Evolutionary conservation across 2,113 vertebrate species (phyloP), one percentile per base, ranked within the genome.

Genomic region (Hydropotes inermis): DNA sequence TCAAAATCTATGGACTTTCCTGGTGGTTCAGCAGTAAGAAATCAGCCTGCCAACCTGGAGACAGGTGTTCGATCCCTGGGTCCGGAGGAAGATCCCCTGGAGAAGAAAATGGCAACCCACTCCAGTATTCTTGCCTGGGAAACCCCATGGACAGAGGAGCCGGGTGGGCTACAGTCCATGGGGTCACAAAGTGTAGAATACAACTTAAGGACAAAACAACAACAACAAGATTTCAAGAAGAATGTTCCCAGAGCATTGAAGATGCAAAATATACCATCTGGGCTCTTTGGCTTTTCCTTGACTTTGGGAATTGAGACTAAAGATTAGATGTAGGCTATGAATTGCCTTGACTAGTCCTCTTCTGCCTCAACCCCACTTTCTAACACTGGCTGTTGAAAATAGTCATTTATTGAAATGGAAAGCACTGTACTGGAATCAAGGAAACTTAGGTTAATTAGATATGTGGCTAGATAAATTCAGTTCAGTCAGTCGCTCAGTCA

Each of bases 351-450:
- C 36, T 96, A 93, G 43, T 95, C 39, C 28, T 90, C 17, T 93
- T 28, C 70, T 81, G 28, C 36, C 61, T 97, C 60, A 52, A 30
- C 67, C 45, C n/a, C 30, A 96, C 15, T 76, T 93, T 87, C 86
- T 93, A 95, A 93, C 8, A 78, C 36, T 90, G 64, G 17, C 79
- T 70, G 54, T 95, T 85, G 84, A 94, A 96, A 96, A 91, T 57
- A 50, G 23, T 84, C 47, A 91, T 95, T 23, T 70, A 70, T 39
- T 39, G n/a, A 70, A 70, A 28, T 9, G 19, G 10, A 70, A 6
- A 70, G 67, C 36, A 70, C n/a, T 70, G 67, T 23, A 70, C 67
- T 11, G 19, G 5, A 39, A 70, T 70, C 67, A 39, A 39, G n/a
- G n/a, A 70, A 70, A n/a, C 67, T 70, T 70, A 70, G 19, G 5